Evolutionary conservation across 2,888 invertebrate species (phyloP).

Genomic region (Tenthredo livida): DNA sequence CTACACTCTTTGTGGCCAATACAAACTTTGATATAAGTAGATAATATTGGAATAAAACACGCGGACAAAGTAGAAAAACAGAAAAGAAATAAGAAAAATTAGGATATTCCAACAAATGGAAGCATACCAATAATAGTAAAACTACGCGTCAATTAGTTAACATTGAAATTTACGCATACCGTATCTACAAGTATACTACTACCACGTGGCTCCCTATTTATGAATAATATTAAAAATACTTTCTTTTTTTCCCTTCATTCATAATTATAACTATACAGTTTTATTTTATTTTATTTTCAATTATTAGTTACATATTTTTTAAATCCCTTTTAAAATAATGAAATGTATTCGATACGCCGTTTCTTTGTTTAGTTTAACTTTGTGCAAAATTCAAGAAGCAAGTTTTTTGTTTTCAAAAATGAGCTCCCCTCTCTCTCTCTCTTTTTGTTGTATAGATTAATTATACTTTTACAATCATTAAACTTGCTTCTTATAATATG

Average conservation of each 20-base stretch:
- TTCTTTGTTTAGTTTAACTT: neutral
- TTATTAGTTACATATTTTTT: neutral
- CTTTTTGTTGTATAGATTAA: neutral
- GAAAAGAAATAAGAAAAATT: neutral
- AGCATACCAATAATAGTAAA: slow-evolving; percentile 51
- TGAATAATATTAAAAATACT: slow-evolving; percentile 34
- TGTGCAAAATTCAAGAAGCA: slow-evolving; percentile 9
- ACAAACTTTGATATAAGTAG: slow-evolving; percentile 53
- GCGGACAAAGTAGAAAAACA: slow-evolving; percentile 16
- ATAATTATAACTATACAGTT: neutral
- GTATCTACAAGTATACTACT: slow-evolving; percentile 56
- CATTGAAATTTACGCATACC: slow-evolving; percentile 56
- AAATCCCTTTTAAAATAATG: slow-evolving; percentile 2
- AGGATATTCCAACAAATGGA: slow-evolving; percentile 57
- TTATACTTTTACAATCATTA: neutral
- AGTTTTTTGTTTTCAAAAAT: neutral
- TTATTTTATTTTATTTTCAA: neutral
- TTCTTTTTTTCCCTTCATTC: slow-evolving; percentile 1
- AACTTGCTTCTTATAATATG: neutral
- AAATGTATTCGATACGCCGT: neutral
- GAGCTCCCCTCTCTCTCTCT: neutral
- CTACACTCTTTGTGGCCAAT: slow-evolving; percentile 62
- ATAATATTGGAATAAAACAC: slow-evolving; percentile 53
- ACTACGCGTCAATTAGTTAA: slow-evolving; percentile 58
- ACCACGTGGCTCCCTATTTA: slow-evolving; percentile 64